Evolutionary conservation across 2,888 invertebrate genomes (phyloP), one percentile per base, ranked within the genome.

Genomic region (Lumbricus terrestris): DNA sequence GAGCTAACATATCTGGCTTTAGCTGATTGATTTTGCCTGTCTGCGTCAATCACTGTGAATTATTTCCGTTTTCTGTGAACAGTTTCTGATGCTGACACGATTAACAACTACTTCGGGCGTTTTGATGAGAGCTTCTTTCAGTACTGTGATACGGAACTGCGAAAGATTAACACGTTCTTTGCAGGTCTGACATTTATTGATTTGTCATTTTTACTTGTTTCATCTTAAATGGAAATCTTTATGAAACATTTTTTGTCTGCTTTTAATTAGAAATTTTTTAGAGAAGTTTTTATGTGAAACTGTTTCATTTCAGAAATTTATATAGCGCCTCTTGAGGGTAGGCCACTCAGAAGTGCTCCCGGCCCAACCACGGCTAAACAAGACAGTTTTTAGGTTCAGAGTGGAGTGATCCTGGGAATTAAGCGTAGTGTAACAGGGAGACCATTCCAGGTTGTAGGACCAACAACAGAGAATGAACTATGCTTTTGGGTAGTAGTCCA

Each of bases 101-200:
- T 98, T 82, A 97, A 97, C 90, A 96, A 98, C 90, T 98, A 98
- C 94, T 98, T 97, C 95, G 97, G 98, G 37, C 97, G 98, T 94
- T 98, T 98, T 94, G 98, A 98, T 95, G 99, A 99, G 95, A 97
- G 97, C 92, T 99, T 99, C 93, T 98, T 99, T 95, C 97, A 97
- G 93, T 98, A 97, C 94, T 98, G 98, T 95, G 98, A 99, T 95
- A 97, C 97, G 94, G 98, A 99, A 95, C 96, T 99, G 89, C 97
- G 97, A 93, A 99, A 99, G 96, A 98, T 99, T 92, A 99, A 98
- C 94, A 98, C 98, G 90, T 99, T 91, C 54, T 91, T 90, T 88
- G 85, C 90, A 42, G 90, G 91, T 91, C 47, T n/a, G 29, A 1
- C 8, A n/a, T 23, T n/a, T 8, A n/a, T 69, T n/a, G n/a, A n/a